Conservation (phyloP, 2,888 invertebrate genomes). For the Malthinus seriepunctatus region DNA sequence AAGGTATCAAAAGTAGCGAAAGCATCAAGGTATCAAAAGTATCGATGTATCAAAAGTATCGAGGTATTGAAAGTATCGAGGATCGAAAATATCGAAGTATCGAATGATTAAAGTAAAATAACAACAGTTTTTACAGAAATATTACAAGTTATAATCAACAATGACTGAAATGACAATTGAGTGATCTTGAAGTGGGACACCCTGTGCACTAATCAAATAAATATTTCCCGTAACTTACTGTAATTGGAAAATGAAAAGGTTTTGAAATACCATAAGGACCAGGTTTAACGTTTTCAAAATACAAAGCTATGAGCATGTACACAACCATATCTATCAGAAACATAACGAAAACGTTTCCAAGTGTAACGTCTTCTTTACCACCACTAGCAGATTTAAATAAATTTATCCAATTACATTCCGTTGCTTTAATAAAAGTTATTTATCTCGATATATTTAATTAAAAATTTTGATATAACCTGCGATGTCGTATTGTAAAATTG, state of each 20-base stretch:
- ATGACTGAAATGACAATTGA: conserved; percentile 48
- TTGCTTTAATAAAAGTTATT: conserved; percentile 45
- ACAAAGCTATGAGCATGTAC: conserved; percentile 61
- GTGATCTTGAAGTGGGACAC: too few species aligned
- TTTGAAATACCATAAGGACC: conserved; percentile 66
- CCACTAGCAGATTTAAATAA: conserved; percentile 48
- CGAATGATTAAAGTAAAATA: too few species aligned
- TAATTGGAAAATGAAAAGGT: conserved; percentile 48
- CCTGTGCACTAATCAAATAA: too few species aligned
- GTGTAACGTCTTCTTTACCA: too few species aligned
- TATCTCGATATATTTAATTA: not conserved
- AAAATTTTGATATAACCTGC: conserved; percentile 40
- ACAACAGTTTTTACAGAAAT: conserved; percentile 56
- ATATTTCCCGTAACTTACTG: too few species aligned
- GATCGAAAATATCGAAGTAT: too few species aligned
- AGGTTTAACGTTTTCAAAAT: conserved; percentile 61
- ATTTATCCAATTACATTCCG: conserved; percentile 56
- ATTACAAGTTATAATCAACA: conserved; percentile 50
- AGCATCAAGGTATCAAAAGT: too few species aligned
- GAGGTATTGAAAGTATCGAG: too few species aligned
- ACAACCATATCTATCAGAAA: conserved; percentile 57
- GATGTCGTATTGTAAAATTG: conserved; percentile 47
- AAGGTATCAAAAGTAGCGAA: too few species aligned
- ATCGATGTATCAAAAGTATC: too few species aligned
- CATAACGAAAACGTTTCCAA: conserved; percentile 57